Conservation (phyloP, 2,888 invertebrate genomes). For the Megamerina dolium region DNA sequence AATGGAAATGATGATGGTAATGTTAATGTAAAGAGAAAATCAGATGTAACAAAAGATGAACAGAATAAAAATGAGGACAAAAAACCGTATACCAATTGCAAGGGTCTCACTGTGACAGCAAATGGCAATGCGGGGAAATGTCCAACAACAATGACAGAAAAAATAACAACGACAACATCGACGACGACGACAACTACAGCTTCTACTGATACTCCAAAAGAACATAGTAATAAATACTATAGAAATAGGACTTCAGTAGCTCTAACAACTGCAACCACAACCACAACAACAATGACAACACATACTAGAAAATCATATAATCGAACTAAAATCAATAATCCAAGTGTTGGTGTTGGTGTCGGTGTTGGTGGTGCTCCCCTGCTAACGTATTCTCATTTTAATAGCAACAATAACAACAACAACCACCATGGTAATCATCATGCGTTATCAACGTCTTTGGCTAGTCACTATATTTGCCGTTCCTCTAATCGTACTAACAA, state of each 20-base stretch:
- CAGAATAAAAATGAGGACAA: not conserved
- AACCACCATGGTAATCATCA: not conserved
- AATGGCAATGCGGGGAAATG: slow-evolving; percentile 35
- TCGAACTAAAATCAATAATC: slow-evolving; percentile 9
- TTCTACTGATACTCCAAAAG: not conserved
- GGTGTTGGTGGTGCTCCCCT: slow-evolving; percentile 4
- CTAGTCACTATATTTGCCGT: not conserved
- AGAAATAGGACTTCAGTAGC: not conserved
- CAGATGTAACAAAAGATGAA: slow-evolving; percentile 5
- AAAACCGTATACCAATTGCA: slow-evolving; percentile 35
- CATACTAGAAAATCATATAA: slow-evolving; percentile 7
- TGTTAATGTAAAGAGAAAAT: no score
- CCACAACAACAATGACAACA: not conserved
- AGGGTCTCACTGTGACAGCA: slow-evolving; percentile 31
- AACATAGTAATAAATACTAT: not conserved
- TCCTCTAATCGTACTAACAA: slow-evolving; percentile 36
- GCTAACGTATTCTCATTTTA: no score
- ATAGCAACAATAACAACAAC: no score
- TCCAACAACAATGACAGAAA: slow-evolving; percentile 27
- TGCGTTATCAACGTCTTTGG: not conserved
- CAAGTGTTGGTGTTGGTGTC: no score
- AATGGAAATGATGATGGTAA: slow-evolving; percentile 7
- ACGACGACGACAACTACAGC: not conserved
- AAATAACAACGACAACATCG: not conserved
- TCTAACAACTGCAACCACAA: slow-evolving; percentile 1